Base-by-base conservation (phyloP, 1,140 invertebrate species). In the Lordiphosa collinella region DNA sequence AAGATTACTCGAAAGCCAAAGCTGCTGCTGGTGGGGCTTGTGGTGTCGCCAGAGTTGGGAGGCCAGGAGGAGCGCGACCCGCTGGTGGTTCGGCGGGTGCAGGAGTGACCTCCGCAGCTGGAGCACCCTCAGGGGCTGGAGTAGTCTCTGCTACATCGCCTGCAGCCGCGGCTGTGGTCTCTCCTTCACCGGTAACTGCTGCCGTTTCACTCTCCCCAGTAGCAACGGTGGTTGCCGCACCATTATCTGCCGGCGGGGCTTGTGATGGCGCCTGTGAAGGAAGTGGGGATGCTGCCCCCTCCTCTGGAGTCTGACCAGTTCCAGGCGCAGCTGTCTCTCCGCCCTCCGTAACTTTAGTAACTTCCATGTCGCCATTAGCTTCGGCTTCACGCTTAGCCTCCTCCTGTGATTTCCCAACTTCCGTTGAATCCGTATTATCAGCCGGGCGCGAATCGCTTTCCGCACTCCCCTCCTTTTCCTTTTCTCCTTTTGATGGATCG, bases 391-490 rank as follows among this genome's bases (percentile, higher is more conserved):
- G n/a, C 22, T 32, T 37, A 41, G 2, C 4, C 8, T 0, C 11
- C 11, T 35, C 31, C 7, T 18, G 2, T 13, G 65, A 48, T 43
- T 5, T 36, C 6, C 54, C 68, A 40, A 52, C 49, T 52, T 82
- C 76, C 62, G 60, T 43, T 48, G 61, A 67, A 75, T 71, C 53
- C 43, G 71, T 52, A 76, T 64, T 72, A 44, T 82, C 76, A 68
- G 36, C 18, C 49, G 75, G 69, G 40, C 75, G 64, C 7, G 75
- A 80, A 41, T 74, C 75, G 50, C 65, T 74, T 22, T 75, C 76
- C 41, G 18, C 18, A 4, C 18, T 1, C 46, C 53, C 38, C 16
- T 43, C 48, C 32, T 40, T 18, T 7, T 12, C 0, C 7, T 48
- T 31, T 4, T 64, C 53, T 22, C n/a, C 44, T 10, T 68, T 55